Percentiles rank a stretch among this genome's conserved stretches.
phyloP scores from a whole-genome alignment of 2,888 invertebrate genomes.

The Drosophila suboccidentalis region DNA sequence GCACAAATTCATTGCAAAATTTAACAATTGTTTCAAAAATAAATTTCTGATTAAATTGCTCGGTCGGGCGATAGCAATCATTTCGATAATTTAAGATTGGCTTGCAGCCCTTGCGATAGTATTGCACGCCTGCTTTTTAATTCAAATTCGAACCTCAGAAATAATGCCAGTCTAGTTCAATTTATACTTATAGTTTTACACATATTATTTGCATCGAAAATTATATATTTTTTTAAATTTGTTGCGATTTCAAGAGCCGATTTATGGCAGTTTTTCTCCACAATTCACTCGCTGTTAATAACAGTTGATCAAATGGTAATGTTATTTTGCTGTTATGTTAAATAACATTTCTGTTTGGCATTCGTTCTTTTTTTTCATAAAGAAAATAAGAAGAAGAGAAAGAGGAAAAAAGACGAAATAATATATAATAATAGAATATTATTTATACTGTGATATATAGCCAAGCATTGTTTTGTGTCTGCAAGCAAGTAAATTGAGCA shows the following conservation, averaged over 20 bases:
- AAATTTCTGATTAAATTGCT: too few relatives aligned
- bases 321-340: conserved; percentile 56
- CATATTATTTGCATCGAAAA: neutral
- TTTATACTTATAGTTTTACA: conserved; percentile 4
- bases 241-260: neutral
- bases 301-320: conserved; percentile 44
- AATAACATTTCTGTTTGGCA: conserved; percentile 69
- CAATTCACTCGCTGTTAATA: conserved; percentile 25
- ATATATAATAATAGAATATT: conserved; percentile 77
- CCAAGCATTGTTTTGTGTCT: conserved; percentile 76
- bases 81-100: neutral
- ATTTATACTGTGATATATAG: conserved; percentile 75
- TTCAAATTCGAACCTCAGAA: conserved; percentile 12
- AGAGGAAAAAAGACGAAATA: conserved; percentile 75
- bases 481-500: conserved; percentile 58
- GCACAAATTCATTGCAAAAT: too few relatives aligned
- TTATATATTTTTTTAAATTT: neutral
- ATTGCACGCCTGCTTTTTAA: conserved; percentile 10
- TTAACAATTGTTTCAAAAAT: too few relatives aligned
- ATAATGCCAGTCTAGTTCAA: neutral
- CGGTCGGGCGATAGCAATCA: neutral
- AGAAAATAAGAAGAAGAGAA: conserved; percentile 65
- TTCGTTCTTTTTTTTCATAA: conserved; percentile 66
- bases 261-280: neutral
- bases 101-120: conserved; percentile 9